Evolutionary conservation across 2,888 invertebrate genomes (phyloP).

Genomic region (Pediacus dermestoides): DNA sequence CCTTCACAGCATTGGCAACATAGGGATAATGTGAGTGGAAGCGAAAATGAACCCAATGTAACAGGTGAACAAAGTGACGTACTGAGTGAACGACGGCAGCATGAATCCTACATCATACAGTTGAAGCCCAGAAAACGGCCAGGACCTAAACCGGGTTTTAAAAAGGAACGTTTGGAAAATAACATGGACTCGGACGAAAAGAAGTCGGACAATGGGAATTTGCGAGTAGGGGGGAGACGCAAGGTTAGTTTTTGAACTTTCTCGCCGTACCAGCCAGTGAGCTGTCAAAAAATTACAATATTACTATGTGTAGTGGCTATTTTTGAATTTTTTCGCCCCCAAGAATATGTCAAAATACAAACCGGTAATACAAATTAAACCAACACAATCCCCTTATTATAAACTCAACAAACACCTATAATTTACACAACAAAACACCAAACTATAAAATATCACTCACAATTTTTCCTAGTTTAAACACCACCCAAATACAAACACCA

Average conservation of each 20-base stretch:
- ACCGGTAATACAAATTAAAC: too few species aligned
- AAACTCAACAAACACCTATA: too few species aligned
- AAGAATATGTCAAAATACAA: slow-evolving; percentile 24
- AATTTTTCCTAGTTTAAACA: too few species aligned
- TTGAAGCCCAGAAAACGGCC: slow-evolving; percentile 27
- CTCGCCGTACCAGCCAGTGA: slow-evolving; percentile 1
- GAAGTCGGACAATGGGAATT: slow-evolving; percentile 30
- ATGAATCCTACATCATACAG: background rate
- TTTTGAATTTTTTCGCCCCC: too few species aligned
- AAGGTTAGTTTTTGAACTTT: too few species aligned
- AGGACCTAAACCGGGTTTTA: slow-evolving; percentile 23
- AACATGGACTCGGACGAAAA: slow-evolving; percentile 35
- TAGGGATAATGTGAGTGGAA: background rate
- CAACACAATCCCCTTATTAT: too few species aligned
- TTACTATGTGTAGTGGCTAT: background rate
- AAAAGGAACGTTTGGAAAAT: slow-evolving; percentile 21
- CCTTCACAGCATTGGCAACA: background rate
- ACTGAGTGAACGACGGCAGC: background rate
- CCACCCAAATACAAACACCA: too few species aligned
- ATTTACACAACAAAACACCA: too few species aligned
- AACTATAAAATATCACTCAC: too few species aligned
- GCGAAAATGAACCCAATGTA: background rate
- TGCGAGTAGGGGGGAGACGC: slow-evolving; percentile 59
- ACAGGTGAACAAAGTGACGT: background rate
- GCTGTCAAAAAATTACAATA: slow-evolving; percentile 14